Evolutionary conservation across 37 sponge, comb jelly and placozoan genomes (phyloP), one percentile per base, ranked within the genome.

Genomic region (Trichoplax adhaerens): DNA sequence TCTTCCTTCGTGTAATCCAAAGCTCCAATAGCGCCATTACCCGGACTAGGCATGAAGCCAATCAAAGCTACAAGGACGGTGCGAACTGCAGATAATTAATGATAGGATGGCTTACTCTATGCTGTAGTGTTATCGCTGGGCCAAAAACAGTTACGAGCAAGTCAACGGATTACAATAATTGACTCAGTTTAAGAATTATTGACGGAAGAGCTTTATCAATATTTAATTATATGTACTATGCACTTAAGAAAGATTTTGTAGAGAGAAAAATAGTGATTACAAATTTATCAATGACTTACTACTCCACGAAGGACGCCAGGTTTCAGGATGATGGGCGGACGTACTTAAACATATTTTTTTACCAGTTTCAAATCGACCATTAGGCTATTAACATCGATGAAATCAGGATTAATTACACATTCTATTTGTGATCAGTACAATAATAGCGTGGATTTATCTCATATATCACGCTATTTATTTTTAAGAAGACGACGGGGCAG

Each of bases 301-400:
- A 76, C 99, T 91, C 99, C 99, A 96, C 29, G 93, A 92, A 58
- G 99, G 93, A 77, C 91, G 93, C 99, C 99, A 96, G 53, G 86
- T 81, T 67, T 96, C 99, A 0, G 99, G 99, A 68, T 96, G 99
- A 64, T 86, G 86, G 52, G 84, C 77, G 10, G 99, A 96, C 49
- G 88, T 88, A 77, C 87, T 91, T 59, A 96, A 78, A 76, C 99
- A 96, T 47, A 96, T 91, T 82, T 96, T 96, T 62, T 83, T 88
- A 69, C 84, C 80, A 8, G 86, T 48, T 58, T 86, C 86, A 71
- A 96, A 96, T 53, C 99, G 70, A 56, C 99, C 99, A 78, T 96
- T 96, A 4, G 91, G 93, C 91, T 90, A 57, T 0, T 60, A 6
- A 58, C 29, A 29, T 29, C 29, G 29, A 29, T 29, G 29, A 29